These are phyloP conservation scores for Piliocolobus tephrosceles DNA, from an alignment of 2,113 vertebrate genomes.

Conservation along the genomic window DNA sequence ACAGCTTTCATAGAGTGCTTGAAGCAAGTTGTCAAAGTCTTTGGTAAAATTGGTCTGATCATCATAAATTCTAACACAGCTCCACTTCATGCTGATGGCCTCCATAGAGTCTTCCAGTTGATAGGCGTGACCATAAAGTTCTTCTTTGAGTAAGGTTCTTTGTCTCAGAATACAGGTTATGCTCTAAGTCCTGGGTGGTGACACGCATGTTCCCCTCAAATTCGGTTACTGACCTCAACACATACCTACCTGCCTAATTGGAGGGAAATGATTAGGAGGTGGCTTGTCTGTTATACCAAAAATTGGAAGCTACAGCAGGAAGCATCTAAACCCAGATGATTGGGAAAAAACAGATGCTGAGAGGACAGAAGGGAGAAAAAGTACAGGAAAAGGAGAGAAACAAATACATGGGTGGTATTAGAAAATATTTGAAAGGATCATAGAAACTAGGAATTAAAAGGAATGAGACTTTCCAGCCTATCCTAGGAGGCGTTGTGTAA, in stretches of 20 bases:
- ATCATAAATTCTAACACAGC: background rate
- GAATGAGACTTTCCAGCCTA: background rate
- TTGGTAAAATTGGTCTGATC: background rate
- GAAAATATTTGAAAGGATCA: background rate
- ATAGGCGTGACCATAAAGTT: background rate
- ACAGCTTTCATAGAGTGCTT: background rate
- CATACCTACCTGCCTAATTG: background rate
- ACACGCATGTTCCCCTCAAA: background rate
- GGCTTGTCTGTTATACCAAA: background rate
- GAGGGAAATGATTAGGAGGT: background rate
- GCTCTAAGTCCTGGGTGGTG: background rate
- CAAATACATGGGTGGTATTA: background rate
- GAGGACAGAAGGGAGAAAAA: background rate
- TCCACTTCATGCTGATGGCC: background rate
- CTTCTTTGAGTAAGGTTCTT: background rate
- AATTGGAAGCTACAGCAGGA: background rate
- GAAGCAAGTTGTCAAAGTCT: background rate
- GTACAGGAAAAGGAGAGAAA: background rate
- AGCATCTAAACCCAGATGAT: background rate
- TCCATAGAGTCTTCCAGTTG: background rate
- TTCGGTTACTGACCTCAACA: background rate
- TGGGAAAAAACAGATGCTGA: background rate
- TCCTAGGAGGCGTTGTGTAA: background rate
- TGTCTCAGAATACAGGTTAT: background rate
- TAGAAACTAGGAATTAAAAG: constrained; percentile 6